These are phyloP conservation scores for Indicator indicator DNA, from an alignment of 2,113 vertebrate genomes.

Conservation along the genomic window DNA sequence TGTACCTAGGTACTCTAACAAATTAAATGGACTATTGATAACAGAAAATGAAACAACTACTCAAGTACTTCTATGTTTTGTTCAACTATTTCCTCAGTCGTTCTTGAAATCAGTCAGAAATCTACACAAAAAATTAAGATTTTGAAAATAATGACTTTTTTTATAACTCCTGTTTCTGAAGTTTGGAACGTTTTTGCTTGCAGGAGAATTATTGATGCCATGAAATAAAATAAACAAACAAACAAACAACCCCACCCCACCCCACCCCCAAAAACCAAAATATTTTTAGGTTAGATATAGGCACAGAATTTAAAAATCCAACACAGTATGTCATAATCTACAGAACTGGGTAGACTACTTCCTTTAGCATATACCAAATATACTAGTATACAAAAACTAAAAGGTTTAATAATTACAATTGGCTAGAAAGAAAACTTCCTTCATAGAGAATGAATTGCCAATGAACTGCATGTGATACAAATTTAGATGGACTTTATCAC, in stretches of 20 bases:
- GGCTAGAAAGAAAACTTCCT: background rate
- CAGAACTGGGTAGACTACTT: background rate
- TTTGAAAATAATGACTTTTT: background rate
- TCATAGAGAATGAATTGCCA: background rate
- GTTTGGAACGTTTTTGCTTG: background rate
- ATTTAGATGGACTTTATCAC: background rate
- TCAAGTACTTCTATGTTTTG: background rate
- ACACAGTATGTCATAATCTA: background rate
- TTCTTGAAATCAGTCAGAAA: background rate
- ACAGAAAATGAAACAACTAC: background rate
- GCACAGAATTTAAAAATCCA: background rate
- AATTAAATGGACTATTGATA: constrained; percentile 15
- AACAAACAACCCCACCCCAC: no score
- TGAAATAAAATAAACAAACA: background rate
- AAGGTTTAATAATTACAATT: background rate
- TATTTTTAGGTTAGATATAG: background rate
- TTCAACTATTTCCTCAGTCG: background rate
- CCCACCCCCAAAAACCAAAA: no score
- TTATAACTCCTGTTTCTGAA: background rate
- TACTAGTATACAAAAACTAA: background rate
- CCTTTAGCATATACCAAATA: background rate
- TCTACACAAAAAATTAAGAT: background rate
- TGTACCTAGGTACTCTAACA: background rate
- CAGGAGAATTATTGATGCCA: background rate
- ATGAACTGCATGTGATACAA: background rate